Base-by-base conservation (phyloP, 2,113 vertebrate species). In the Odontophorus gujanensis region DNA sequence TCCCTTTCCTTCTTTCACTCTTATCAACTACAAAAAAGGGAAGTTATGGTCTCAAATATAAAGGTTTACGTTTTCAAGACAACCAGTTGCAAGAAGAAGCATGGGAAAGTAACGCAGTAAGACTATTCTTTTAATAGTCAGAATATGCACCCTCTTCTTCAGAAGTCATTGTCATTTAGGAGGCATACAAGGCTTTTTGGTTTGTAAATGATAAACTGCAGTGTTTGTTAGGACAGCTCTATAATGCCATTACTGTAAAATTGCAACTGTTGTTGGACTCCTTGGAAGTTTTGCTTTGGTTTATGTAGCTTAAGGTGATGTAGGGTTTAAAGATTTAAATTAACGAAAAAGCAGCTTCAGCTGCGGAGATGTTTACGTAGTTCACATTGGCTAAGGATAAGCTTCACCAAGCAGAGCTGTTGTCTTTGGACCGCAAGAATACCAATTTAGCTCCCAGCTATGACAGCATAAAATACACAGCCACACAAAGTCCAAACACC, bases 381-480 rank as follows among this genome's bases (percentile, higher is more conserved):
- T 11, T 90, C 40, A 30, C 57, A 42, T 6, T 72, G 30, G 13
- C 36, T 72, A 38, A 59, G 25, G 25, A 73, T 73, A 71, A 58
- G 6, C 40, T 87, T 88, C 69, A 77, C 21, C 47, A 85, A 63
- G 17, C 11, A 79, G 68, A 80, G 11, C n/a, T 85, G 4, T 61
- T 92, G 50, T 14, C 30, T 77, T 92, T 9, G 3, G 50, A 89
- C 72, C 28, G 74, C 58, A 83, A 73, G 84, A 77, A 72, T 32
- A n/a, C n/a, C 57, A 82, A 16, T 83, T 83, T 40, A 89, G 36
- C 48, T 93, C 28, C 65, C 55, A 81, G 50, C 22, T 85, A 53
- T 1, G 2, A 47, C 43, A 82, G 57, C 17, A 59, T 13, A 43
- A 15, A 72, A 84, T 81, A 50, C 13, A 67, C 21, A 65, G 40